Conservation (phyloP, 2,888 invertebrate species). For the Heliconius hortense region DNA sequence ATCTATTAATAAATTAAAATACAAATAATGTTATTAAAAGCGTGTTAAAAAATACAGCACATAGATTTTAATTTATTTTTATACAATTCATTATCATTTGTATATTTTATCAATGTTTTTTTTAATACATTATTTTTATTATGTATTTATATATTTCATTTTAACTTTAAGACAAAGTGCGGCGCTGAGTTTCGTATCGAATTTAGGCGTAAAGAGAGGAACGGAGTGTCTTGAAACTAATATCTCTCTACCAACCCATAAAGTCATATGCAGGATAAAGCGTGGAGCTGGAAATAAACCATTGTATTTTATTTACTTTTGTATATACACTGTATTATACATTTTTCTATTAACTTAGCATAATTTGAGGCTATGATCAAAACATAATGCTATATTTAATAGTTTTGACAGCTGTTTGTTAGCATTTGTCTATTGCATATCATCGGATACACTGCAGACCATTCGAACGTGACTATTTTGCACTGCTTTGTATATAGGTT, state of each 20-base stretch:
- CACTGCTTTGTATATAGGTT: constrained; percentile 30
- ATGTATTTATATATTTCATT: too few species aligned
- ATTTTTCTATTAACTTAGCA: not conserved
- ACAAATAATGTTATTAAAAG: too few species aligned
- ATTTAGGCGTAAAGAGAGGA: too few species aligned
- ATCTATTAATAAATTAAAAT: too few species aligned
- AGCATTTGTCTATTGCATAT: not conserved
- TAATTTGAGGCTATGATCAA: not conserved
- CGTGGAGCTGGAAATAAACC: not conserved
- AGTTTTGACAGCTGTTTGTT: not conserved
- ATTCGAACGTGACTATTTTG: not conserved
- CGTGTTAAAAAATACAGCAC: too few species aligned
- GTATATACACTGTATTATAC: too few species aligned
- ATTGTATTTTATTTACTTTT: not conserved
- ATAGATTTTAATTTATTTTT: too few species aligned
- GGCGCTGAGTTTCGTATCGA: not conserved
- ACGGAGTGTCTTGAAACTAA: not conserved
- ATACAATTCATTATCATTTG: too few species aligned
- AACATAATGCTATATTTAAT: not conserved
- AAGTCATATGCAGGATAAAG: not conserved
- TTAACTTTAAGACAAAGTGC: not conserved
- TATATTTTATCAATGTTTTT: too few species aligned
- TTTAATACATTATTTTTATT: too few species aligned
- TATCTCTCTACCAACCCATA: not conserved
- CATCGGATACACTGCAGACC: not conserved